phyloP scores from a whole-genome alignment of 2,888 invertebrate species.

The Cheiracanthium punctorium region DNA sequence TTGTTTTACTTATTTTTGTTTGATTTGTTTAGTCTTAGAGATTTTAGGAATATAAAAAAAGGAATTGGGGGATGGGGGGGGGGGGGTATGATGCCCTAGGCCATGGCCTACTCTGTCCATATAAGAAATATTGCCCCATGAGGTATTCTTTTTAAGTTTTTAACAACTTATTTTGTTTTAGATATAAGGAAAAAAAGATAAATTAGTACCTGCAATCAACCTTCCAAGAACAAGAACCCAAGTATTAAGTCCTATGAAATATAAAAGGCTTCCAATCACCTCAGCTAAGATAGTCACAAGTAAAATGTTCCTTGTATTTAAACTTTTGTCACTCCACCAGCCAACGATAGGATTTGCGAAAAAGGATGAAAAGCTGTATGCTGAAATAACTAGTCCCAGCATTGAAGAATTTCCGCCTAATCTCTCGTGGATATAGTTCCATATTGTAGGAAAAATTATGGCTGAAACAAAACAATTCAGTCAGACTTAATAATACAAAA shows the following conservation, averaged over 20 bases:
- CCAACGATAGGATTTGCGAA: constrained; percentile 77
- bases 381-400: constrained; percentile 77
- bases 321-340: constrained; percentile 76
- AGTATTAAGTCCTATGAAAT: constrained; percentile 76
- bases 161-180: too few relatives aligned
- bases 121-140: too few relatives aligned
- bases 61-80: too few relatives aligned
- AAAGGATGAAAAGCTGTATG: constrained; percentile 77
- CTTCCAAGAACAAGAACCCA: constrained; percentile 76
- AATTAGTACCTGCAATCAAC: constrained; percentile 75
- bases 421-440: constrained; percentile 76
- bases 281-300: constrained; percentile 75
- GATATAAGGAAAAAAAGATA: background rate
- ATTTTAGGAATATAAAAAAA: too few relatives aligned
- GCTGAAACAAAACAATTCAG: constrained; percentile 74
- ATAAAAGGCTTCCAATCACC: constrained; percentile 76
- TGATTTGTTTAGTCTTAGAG: too few relatives aligned
- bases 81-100: too few relatives aligned
- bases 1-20: too few relatives aligned
- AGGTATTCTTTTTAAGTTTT: too few relatives aligned
- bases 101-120: too few relatives aligned
- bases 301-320: constrained; percentile 75
- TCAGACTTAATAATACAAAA: background rate
- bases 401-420: constrained; percentile 76
- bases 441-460: constrained; percentile 78